phyloP scores from a whole-genome alignment of 2,113 vertebrate species.

The Syrmaticus mikado region DNA sequence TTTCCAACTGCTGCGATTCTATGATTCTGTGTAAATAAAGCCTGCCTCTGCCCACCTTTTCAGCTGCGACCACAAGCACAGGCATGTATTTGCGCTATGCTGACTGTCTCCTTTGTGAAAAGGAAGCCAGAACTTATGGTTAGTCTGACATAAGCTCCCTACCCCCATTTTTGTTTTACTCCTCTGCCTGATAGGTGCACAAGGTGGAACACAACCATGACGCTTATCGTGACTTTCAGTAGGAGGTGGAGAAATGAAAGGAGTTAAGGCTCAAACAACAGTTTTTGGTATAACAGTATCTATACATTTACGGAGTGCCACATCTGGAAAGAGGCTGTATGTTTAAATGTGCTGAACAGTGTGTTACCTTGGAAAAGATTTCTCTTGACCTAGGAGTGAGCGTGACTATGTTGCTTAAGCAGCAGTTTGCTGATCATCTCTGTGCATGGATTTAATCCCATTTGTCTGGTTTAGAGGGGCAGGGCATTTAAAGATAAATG shows the following conservation, averaged over 20 bases:
- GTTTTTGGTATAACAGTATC: background rate
- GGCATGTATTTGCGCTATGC: background rate
- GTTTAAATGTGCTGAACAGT: background rate
- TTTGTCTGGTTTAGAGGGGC: background rate
- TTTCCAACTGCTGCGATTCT: too few species aligned
- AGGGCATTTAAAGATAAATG: background rate
- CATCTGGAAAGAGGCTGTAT: background rate
- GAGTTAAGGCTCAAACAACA: background rate
- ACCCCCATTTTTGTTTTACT: background rate
- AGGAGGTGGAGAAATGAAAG: background rate
- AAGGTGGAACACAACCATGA: background rate
- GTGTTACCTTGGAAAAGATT: background rate
- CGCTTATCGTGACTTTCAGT: background rate
- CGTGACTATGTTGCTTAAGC: rapidly evolving
- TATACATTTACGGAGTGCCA: background rate
- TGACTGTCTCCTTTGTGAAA: background rate
- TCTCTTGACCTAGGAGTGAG: background rate
- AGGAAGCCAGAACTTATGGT: background rate
- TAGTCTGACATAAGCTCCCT: rapidly evolving
- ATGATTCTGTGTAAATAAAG: background rate
- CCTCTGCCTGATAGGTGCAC: background rate
- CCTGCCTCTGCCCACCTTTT: background rate
- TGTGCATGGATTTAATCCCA: background rate
- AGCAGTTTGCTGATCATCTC: background rate
- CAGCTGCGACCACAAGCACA: background rate